Base-by-base conservation (phyloP, 1,140 invertebrate species). In the Euwallacea similis region DNA sequence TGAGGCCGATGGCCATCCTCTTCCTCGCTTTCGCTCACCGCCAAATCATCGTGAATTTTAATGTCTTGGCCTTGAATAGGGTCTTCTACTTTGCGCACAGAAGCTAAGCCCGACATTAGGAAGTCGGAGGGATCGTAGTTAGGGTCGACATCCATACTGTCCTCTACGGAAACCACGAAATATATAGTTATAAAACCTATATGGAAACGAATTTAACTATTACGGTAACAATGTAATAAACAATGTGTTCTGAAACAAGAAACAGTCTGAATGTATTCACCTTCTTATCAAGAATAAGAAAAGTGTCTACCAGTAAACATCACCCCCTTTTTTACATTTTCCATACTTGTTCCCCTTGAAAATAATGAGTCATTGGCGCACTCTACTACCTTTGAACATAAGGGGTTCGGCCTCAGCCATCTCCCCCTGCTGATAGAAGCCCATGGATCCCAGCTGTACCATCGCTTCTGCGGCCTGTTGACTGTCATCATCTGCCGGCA, bases 111-210 rank as follows among this genome's bases (percentile, higher is more conserved):
- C 47, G 86, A 85, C 71, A 93, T 86, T 9, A 93, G 79, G 75
- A 94, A 93, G 79, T 93, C 93, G 1, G 92, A 93, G 9, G 93
- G 92, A 83, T 95, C 93, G 81, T 95, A 95, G 78, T 91, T 92
- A 7, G 91, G 89, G 84, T 93, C 91, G 7, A 94, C 89, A 74
- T 91, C 90, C 83, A 92, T 88, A 67, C 88, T 89, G 76, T 93
- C 91, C 73, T 94, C 92, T 87, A 75, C 9, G 78, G 80, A 66
- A 54, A 66, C n/a, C 11, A 42, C 21, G 21, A 1, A 33, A 33
- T 33, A n/a, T n/a, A n/a, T n/a, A n/a, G n/a, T n/a, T n/a, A n/a
- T n/a, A n/a, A n/a, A n/a, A n/a, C n/a, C n/a, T n/a, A n/a, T n/a
- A 33, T 33, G 21, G 4, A 33, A 33, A 33, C 4, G 4, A 4